These are phyloP conservation scores for Sebastes trivittatus DNA, from an alignment of 2,797 vertebrate genomes.

Conservation along the genomic window DNA sequence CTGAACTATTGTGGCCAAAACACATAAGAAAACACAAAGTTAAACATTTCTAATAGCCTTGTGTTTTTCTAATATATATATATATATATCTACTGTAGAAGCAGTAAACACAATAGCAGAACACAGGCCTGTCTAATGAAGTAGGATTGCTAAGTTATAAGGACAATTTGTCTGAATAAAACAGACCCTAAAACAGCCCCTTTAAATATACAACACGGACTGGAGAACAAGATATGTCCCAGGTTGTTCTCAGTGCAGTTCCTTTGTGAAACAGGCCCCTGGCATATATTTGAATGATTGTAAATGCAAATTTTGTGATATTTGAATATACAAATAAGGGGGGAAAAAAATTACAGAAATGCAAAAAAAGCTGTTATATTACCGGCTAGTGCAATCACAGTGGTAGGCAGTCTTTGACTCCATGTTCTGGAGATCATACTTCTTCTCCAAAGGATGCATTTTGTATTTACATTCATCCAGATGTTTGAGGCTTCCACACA, in stretches of 20 bases:
- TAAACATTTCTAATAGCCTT: neutral
- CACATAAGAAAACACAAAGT: neutral
- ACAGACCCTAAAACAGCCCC: neutral
- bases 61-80: neutral
- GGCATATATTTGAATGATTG: neutral
- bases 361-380: conserved; percentile 10
- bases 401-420: conserved; percentile 78
- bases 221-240: neutral
- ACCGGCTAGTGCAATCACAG: conserved; percentile 86
- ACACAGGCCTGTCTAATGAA: neutral
- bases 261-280: neutral
- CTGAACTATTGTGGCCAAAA: conserved; percentile 1
- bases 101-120: neutral
- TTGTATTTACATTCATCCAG: conserved; percentile 81
- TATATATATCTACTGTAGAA: neutral
- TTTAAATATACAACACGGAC: neutral
- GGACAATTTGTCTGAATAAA: neutral
- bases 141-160: neutral
- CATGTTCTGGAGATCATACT: conserved; percentile 80
- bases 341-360: neutral
- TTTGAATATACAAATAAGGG: neutral
- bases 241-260: neutral
- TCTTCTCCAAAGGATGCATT: conserved; percentile 79
- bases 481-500: conserved; percentile 78
- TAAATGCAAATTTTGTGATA: neutral